phyloP scores from a whole-genome alignment of 2,797 vertebrate species.

The Hippopotamyrus pictus region DNA sequence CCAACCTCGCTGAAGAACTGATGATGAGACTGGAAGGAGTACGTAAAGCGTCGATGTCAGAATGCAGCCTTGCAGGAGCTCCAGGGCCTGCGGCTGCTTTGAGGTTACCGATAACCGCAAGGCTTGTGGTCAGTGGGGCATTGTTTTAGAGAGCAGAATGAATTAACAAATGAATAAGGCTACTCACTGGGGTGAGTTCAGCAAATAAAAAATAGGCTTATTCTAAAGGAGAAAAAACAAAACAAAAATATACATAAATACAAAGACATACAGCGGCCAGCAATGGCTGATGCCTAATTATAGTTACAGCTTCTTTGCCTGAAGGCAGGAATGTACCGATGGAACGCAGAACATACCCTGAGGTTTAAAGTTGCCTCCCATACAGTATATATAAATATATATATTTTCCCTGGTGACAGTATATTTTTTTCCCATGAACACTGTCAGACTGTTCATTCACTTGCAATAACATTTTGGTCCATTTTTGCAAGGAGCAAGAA shows the following conservation, averaged over 20 bases:
- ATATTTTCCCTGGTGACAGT: background rate
- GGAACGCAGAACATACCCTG: background rate
- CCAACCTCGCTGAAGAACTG: background rate
- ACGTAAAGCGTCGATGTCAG: background rate
- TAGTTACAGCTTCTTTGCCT: background rate
- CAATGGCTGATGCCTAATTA: background rate
- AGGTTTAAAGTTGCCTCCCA: background rate
- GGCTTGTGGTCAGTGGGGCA: background rate
- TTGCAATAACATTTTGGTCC: background rate
- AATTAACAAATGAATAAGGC: background rate
- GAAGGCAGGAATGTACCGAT: background rate
- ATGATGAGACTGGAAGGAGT: background rate
- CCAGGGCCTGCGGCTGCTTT: background rate
- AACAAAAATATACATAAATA: background rate
- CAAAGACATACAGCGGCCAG: background rate
- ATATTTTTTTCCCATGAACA: background rate
- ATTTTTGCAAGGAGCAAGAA: background rate
- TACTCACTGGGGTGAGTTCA: background rate
- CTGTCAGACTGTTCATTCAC: background rate
- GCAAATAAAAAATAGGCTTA: background rate
- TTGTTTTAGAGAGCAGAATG: background rate
- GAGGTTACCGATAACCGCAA: background rate
- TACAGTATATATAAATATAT: slow-evolving; percentile 13
- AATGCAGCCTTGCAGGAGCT: background rate
- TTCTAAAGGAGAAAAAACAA: background rate